A percentile compares a stretch with the other conserved stretches of the same genome.
Evolutionary conservation across 2,797 vertebrate genomes (phyloP).

Genomic region (Helarctos malayanus): DNA sequence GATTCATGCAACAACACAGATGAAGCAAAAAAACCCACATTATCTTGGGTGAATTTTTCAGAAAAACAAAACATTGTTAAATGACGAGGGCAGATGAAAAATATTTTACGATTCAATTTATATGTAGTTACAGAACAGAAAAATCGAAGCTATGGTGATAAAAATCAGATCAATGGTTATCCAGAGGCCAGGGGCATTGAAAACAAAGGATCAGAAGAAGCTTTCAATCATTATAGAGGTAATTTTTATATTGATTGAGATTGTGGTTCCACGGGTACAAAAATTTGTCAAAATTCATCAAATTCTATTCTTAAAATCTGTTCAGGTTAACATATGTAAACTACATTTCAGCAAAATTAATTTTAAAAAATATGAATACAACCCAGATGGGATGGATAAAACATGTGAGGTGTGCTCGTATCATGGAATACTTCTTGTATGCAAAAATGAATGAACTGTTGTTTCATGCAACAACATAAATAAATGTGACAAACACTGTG

Average conservation of each 20-base stretch:
- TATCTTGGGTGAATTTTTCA: neutral
- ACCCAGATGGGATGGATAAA: neutral
- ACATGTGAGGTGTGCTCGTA: neutral
- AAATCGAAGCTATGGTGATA: neutral
- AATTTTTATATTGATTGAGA: neutral
- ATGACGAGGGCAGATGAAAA: neutral
- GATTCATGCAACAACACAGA: neutral
- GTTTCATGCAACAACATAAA: neutral
- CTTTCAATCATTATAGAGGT: neutral
- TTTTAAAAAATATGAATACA: neutral
- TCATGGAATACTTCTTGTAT: neutral
- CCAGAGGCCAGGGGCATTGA: neutral
- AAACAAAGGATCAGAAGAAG: neutral
- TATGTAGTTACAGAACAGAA: neutral
- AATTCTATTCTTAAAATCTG: conserved; percentile 20
- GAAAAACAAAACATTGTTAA: neutral
- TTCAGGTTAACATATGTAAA: conserved; percentile 16
- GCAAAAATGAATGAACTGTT: neutral
- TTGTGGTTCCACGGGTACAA: neutral
- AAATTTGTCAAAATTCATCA: neutral
- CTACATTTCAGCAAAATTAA: conserved; percentile 15
- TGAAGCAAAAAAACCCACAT: neutral
- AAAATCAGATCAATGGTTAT: neutral
- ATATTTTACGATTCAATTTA: neutral
- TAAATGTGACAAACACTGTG: neutral